These are phyloP conservation scores for Centropristis striata DNA, from an alignment of 2,113 vertebrate species.

Conservation along the genomic window DNA sequence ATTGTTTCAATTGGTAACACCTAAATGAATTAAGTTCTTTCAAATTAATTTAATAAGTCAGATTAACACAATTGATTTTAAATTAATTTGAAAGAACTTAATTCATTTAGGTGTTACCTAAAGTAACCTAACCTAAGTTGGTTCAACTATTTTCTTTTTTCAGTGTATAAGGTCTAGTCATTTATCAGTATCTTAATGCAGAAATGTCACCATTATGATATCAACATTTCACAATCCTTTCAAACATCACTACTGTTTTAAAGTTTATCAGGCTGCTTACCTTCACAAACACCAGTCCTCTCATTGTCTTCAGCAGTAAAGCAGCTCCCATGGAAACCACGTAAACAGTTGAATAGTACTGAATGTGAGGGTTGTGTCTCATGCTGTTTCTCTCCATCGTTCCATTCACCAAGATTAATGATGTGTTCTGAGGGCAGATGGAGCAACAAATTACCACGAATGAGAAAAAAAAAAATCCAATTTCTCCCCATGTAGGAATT, in stretches of 20 bases:
- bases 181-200: too few relatives aligned
- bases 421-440: slow-evolving; percentile 84
- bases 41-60: too few relatives aligned
- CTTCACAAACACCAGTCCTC: slow-evolving; percentile 88
- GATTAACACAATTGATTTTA: too few relatives aligned
- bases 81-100: too few relatives aligned
- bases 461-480: slow-evolving; percentile 30
- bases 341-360: slow-evolving; percentile 86
- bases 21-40: too few relatives aligned
- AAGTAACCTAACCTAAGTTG: too few relatives aligned
- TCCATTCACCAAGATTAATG: slow-evolving; percentile 81
- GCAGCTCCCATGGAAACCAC: slow-evolving; percentile 82
- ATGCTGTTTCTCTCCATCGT: slow-evolving; percentile 83
- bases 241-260: background rate
- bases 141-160: too few relatives aligned
- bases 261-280: slow-evolving; percentile 68
- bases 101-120: too few relatives aligned
- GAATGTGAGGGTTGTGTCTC: slow-evolving; percentile 86
- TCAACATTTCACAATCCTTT: slow-evolving; percentile 20
- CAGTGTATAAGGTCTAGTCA: too few relatives aligned
- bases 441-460: slow-evolving; percentile 72
- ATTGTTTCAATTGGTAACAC: too few relatives aligned
- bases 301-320: slow-evolving; percentile 84
- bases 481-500: slow-evolving; percentile 37
- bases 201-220: background rate